Conservation (phyloP, 2,113 vertebrate species). For the Myotis yumanensis region DNA sequence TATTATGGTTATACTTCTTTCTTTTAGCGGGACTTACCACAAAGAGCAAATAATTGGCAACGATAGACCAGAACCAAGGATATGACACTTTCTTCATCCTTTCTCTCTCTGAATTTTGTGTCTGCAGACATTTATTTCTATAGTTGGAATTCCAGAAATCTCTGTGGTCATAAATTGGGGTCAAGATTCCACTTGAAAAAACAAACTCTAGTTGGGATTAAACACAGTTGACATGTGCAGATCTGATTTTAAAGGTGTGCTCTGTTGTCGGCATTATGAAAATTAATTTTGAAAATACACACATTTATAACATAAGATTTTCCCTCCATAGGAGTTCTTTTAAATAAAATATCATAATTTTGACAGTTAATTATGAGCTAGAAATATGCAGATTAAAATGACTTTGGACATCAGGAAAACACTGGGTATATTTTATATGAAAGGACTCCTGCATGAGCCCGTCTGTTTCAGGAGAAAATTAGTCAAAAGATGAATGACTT, state of each 20-base stretch:
- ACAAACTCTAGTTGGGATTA: background rate
- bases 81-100: background rate
- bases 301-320: constrained; percentile 9
- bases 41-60: background rate
- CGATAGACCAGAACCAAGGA: background rate
- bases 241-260: background rate
- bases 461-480: constrained; percentile 61
- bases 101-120: background rate
- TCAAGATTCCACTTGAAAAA: background rate
- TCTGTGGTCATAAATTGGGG: background rate
- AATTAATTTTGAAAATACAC: constrained; percentile 3
- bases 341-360: constrained; percentile 55
- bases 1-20: background rate
- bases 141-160: background rate
- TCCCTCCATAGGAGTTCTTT: background rate
- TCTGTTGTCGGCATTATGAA: background rate
- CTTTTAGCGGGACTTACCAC: background rate
- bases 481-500: constrained; percentile 67
- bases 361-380: constrained; percentile 42
- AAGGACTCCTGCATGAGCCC: background rate
- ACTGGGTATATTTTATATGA: constrained; percentile 38
- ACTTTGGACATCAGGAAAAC: constrained; percentile 43
- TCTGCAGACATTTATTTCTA: background rate
- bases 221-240: background rate
- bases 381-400: constrained; percentile 28